Base-by-base conservation (phyloP, 2,113 vertebrate species). In the Cyrtonyx montezumae region DNA sequence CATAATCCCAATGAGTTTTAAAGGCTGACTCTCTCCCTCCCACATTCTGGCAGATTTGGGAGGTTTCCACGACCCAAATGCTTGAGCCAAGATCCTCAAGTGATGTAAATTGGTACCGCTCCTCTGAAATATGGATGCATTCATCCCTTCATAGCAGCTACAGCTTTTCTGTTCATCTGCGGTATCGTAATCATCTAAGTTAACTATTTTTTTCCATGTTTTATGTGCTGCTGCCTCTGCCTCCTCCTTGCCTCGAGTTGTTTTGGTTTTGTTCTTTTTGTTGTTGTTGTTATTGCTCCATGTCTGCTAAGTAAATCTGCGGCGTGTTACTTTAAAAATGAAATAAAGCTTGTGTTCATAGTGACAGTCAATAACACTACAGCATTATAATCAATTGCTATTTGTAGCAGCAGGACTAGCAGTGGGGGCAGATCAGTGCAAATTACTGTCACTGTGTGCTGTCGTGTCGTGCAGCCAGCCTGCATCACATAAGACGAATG, bases 301-400 rank as follows among this genome's bases (percentile, higher is more conserved):
- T 34, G 56, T 69, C 95, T 56, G 69, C 92, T 93, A 87, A 97
- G 95, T 93, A 97, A 97, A 97, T 97, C 92, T 71, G 87, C 17
- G 75, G 86, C 70, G 6, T 96, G 96, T 97, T 97, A 97, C 97
- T 97, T 98, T 97, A 97, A 97, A 98, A 96, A 97, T 96, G 97
- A 97, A 98, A 98, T 98, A 97, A 97, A 97, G 95, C 97, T 95
- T 93, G 95, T 93, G 94, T 96, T 98, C 97, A 26, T 94, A 91
- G 97, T 95, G 97, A 97, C 98, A 98, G 98, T 99, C 98, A 97
- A 99, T 99, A 98, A 98, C 97, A 73, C 98, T 97, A 97, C 98
- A 96, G 98, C 98, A 98, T 98, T 98, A 98, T 98, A 99, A 99
- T 99, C 99, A 98, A 99, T 99, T 98, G 98, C 98, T 98, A 98